Evolutionary conservation across 37 sponge, comb jelly and placozoan species (phyloP), one percentile per base, ranked within the genome.

Genomic region (Dysidea cf. avara): DNA sequence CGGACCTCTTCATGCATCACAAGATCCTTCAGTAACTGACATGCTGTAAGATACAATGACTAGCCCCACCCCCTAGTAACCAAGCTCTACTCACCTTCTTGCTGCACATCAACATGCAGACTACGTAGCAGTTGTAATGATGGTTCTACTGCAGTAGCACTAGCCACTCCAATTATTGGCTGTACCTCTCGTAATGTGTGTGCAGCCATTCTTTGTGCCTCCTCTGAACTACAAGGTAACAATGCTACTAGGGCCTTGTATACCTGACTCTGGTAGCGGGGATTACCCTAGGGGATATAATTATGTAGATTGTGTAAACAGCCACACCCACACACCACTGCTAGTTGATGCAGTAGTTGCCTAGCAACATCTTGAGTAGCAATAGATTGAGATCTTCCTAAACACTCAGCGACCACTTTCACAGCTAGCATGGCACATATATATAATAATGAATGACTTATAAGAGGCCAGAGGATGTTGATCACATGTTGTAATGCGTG

Each of bases 251-350:
- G 75, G 0, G 86, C 82, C 53, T 87, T 87, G 85, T 97, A 94
- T 38, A 97, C 89, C 66, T 91, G 92, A 34, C 80, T 81, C 68
- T 94, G 91, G 63, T 94, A 93, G 33, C 79, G 81, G 38, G 95
- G 96, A 64, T 94, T 97, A 46, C 95, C 98, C 88, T 89, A 64
- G 29, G 26, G 68, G 36, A 31, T 21, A 55, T 29, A 75, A 54
- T 39, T 68, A 74, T 5, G 21, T 35, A 22, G 47, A 39, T 11
- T 11, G 21, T 17, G 18, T 43, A 17, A 43, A 66, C 48, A 39
- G 18, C 13, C 33, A 43, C 12, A 35, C 48, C 24, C 20, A 66
- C 33, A 11, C 24, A 88, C 88, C 28, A 68, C 58, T 32, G 72
- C 83, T 20, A 89, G 76, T 25, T 75, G 71, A 48, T 74, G 56